Base-by-base conservation (phyloP, 2,113 vertebrate species). In the Ellobius talpinus region DNA sequence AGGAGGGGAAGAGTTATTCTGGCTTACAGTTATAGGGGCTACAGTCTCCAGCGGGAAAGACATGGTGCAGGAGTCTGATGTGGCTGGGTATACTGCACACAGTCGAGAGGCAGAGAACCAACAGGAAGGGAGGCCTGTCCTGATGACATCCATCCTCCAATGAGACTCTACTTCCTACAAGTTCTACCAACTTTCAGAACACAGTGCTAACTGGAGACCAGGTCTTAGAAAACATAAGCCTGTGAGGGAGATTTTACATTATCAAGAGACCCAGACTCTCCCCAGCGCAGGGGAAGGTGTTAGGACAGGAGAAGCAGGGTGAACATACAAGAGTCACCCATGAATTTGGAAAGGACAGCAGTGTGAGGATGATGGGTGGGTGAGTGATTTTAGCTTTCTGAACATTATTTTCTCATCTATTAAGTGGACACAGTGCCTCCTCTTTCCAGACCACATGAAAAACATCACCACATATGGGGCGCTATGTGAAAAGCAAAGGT, bases 381-480 rank as follows among this genome's bases (percentile, higher is more conserved):
- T 26, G 93, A 26, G 17, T 47, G 12, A 11, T 76, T 79, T 96
- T 63, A 74, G 47, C 70, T n/a, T 50, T 61, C 24, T 92, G 74
- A 88, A 36, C 58, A 36, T 90, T 93, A 23, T 70, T 96, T 91
- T 42, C 42, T 91, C 45, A 65, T 70, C 50, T 89, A 2, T 92
- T 77, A 91, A 82, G 14, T 42, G 17, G 55, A 26, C 21, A 14
- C 21, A 52, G 9, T 86, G 78, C 10, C 77, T 92, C 4, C 21
- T 23, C n/a, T 52, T 94, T 33, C 9, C 66, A 24, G 68, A 61
- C 13, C 90, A 2, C 70, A 29, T 82, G 79, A 68, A 72, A 63
- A 73, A 63, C 24, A 5, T 36, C 36, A n/a, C 24, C 12, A 50
- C 81, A 61, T 63, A 36, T 21, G 61, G 82, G 0, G 12, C 12